Base-by-base conservation (phyloP, 2,113 vertebrate species). In the Megalops atlanticus region DNA sequence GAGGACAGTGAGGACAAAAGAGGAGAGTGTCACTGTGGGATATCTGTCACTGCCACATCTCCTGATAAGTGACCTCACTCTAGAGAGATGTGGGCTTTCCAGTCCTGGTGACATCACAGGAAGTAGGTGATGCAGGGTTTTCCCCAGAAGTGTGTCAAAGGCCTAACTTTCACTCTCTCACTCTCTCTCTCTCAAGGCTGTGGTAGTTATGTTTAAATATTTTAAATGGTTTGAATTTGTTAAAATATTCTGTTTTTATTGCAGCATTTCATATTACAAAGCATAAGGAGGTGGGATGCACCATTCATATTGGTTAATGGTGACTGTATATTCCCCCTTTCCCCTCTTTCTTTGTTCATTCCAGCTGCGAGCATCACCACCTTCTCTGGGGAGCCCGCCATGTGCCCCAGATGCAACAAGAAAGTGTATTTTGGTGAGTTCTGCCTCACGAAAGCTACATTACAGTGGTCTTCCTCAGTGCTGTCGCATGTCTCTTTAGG, bases 401-500 rank as follows among this genome's bases (percentile, higher is more conserved):
- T 96, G 87, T 99, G 97, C 84, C 98, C 97, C 0, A 93, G 95
- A 52, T 99, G 98, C 33, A 95, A 92, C 93, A 97, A 99, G 92
- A 97, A 95, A 86, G 98, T 99, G 36, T 99, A 98, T 90, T 99
- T 99, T 18, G 97, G 98, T 99, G 91, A 96, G 97, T 86, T 18
- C 0, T 38, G 33, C 36, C 35, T 3, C 69, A 39, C 18, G 4
- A 36, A 11, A 27, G 14, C 31, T 35, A 35, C 33, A 5, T 40
- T 36, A 14, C 47, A n/a, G n/a, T n/a, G n/a, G n/a, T n/a, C n/a
- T n/a, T n/a, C n/a, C n/a, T n/a, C n/a, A n/a, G n/a, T n/a, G n/a
- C n/a, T n/a, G n/a, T n/a, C n/a, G n/a, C n/a, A n/a, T n/a, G n/a
- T n/a, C n/a, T n/a, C n/a, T n/a, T n/a, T n/a, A n/a, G n/a, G n/a